A percentile compares a stretch with the other conserved stretches of the same genome.
Evolutionary conservation across 2,113 vertebrate species (phyloP).

Genomic region (Oncorhynchus tshawytscha): DNA sequence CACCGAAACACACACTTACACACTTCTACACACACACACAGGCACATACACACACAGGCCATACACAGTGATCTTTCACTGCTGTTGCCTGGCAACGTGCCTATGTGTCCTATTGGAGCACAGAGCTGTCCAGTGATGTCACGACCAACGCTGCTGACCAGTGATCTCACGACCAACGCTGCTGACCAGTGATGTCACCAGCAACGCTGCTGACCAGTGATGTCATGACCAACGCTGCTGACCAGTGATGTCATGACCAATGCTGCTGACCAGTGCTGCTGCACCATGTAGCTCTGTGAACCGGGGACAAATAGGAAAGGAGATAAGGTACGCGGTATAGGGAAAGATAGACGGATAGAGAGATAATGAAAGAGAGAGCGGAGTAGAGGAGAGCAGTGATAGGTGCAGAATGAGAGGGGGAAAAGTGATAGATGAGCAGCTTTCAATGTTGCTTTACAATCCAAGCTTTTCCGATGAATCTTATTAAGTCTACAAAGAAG

Average conservation of each 20-base stretch:
- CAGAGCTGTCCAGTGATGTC: conserved; percentile 73
- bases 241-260: conserved; percentile 71
- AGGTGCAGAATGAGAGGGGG: neutral
- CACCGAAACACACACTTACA: conserved; percentile 49
- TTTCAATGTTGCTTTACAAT: conserved; percentile 6
- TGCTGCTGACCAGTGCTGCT: conserved; percentile 65
- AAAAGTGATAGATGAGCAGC: neutral
- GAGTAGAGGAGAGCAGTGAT: neutral
- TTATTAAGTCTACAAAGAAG: conserved; percentile 3
- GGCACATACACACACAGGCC: conserved; percentile 34
- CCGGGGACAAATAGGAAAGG: neutral
- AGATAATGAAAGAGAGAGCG: conserved; percentile 10
- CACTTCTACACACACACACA: neutral
- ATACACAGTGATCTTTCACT: conserved; percentile 65
- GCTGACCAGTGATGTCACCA: conserved; percentile 57
- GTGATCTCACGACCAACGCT: conserved; percentile 42
- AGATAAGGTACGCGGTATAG: conserved; percentile 1
- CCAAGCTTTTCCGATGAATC: neutral
- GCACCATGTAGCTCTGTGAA: conserved; percentile 23
- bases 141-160: conserved; percentile 36
- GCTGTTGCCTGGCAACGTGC: conserved; percentile 80
- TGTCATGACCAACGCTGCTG: conserved; percentile 49
- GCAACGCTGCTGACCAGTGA: conserved; percentile 62
- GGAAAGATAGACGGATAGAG: conserved; percentile 1
- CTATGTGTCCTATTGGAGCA: conserved; percentile 72